A percentile compares a stretch with the other conserved stretches of the same genome.
phyloP scores from a whole-genome alignment of 2,888 invertebrate species.

The Loripinus fragilis region DNA sequence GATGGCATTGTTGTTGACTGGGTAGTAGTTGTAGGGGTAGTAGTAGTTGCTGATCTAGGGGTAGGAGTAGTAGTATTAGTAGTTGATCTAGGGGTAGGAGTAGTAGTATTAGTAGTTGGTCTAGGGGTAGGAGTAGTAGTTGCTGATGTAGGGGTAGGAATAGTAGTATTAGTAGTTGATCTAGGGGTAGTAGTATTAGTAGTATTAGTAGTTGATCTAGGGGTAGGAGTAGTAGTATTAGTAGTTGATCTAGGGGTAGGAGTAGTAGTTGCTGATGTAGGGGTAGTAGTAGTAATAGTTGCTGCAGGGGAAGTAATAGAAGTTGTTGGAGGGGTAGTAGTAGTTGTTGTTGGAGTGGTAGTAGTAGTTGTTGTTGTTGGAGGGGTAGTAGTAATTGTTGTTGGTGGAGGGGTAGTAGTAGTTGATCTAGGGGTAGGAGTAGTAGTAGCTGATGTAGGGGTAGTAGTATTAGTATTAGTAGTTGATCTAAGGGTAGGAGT shows the following conservation, averaged over 20 bases:
- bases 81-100: not conserved
- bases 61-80: too few species aligned
- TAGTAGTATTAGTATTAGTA: slow-evolving; percentile 17
- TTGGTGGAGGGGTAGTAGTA: not conserved
- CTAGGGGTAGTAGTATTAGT: not conserved
- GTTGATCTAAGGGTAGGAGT: too few species aligned
- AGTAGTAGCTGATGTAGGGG: not conserved
- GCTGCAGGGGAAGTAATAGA: not conserved
- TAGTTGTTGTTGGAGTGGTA: too few species aligned
- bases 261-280: not conserved
- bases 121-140: not conserved
- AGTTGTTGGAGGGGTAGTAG: not conserved
- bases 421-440: not conserved
- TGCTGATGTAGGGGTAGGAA: not conserved
- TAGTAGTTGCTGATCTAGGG: not conserved
- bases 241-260: not conserved
- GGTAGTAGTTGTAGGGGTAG: not conserved
- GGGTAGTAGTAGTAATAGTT: not conserved
- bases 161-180: not conserved
- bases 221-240: not conserved
- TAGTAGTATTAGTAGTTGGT: not conserved
- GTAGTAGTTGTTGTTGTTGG: too few species aligned
- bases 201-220: too few species aligned
- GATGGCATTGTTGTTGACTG: not conserved
- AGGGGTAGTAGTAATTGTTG: not conserved